Conservation (phyloP, 2,797 vertebrate genomes). For the Oophaga sylvatica region DNA sequence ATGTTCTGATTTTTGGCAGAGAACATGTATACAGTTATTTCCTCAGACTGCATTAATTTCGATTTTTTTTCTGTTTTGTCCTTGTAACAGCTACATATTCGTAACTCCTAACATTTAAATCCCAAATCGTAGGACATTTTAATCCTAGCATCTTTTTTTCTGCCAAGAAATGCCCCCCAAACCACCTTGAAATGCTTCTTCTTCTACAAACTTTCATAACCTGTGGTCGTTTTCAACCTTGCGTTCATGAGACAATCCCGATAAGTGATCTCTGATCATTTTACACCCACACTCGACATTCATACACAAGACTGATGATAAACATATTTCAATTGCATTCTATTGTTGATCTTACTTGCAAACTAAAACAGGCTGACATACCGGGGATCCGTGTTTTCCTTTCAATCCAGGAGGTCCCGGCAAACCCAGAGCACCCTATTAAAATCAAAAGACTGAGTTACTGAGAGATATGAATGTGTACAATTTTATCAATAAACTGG, state of each 20-base stretch:
- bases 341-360: slow-evolving; percentile 51
- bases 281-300: background rate
- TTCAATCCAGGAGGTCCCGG: slow-evolving; percentile 82
- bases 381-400: slow-evolving; percentile 86
- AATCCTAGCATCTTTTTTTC: no score
- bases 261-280: background rate
- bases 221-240: background rate
- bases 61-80: no score
- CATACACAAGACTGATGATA: background rate
- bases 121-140: no score
- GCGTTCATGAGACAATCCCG: background rate
- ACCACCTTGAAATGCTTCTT: background rate
- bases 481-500: background rate
- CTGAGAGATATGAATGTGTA: no score
- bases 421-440: slow-evolving; percentile 81
- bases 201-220: background rate
- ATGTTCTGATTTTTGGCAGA: no score
- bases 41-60: no score
- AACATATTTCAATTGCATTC: slow-evolving; percentile 45
- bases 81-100: no score
- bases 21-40: no score
- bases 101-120: no score
- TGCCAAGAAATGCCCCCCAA: no score
- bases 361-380: slow-evolving; percentile 71
- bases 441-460: slow-evolving; percentile 42